A percentile compares a stretch with the other conserved stretches of the same genome.
These are phyloP conservation scores for Drosophila bipectinata DNA, from an alignment of 1,140 invertebrate species.

Conservation along the genomic window DNA sequence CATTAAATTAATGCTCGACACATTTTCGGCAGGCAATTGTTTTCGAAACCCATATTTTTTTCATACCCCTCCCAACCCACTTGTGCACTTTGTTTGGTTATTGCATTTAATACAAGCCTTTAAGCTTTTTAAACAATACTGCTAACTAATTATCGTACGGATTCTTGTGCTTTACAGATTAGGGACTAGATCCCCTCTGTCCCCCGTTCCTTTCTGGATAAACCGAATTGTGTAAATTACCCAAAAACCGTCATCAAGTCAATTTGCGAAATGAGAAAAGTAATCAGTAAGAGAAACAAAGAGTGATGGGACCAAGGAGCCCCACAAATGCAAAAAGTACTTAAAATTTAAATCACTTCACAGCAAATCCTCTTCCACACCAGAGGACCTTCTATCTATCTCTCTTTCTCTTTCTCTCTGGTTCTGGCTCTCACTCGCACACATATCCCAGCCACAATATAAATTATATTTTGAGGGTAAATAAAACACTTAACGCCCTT, in stretches of 20 bases:
- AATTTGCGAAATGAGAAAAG: constrained; percentile 80
- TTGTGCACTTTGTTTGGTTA: constrained; percentile 16
- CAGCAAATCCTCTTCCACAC: constrained; percentile 60
- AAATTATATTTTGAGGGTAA: constrained; percentile 82
- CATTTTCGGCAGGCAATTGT: constrained; percentile 42
- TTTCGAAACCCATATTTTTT: not conserved
- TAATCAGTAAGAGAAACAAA: constrained; percentile 67
- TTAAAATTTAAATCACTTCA: constrained; percentile 82
- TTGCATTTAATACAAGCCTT: not conserved
- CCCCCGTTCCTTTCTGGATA: constrained; percentile 23
- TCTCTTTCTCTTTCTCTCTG: not conserved
- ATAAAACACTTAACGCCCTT: constrained; percentile 83
- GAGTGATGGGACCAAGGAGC: constrained; percentile 9
- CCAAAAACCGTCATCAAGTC: constrained; percentile 79
- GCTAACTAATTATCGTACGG: not conserved
- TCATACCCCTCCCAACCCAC: too few species aligned
- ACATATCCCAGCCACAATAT: constrained; percentile 63
- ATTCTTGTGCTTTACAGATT: not conserved
- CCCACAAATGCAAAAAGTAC: constrained; percentile 65
- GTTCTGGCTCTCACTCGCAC: constrained; percentile 19
- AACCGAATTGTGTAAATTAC: constrained; percentile 72
- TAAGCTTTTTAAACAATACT: too few species aligned
- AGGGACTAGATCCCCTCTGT: not conserved
- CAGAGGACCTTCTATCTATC: constrained; percentile 21
- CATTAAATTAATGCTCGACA: constrained; percentile 71